Base-by-base conservation (phyloP, 2,113 vertebrate genomes). In the Catagonus wagneri region DNA sequence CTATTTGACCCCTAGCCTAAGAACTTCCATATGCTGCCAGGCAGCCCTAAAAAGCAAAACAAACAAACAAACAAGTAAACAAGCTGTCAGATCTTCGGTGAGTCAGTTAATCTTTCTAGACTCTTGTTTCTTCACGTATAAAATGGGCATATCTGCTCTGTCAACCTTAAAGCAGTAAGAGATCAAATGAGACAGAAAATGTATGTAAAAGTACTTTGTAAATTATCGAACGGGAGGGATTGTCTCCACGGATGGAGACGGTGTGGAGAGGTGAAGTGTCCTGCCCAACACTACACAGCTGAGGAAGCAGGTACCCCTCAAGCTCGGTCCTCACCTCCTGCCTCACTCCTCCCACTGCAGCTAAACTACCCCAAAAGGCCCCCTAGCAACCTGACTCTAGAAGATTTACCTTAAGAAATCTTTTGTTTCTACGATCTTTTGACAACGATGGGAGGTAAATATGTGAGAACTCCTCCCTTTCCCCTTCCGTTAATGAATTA, bases 401-500 rank as follows among this genome's bases (percentile, higher is more conserved):
- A 96, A 93, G 86, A 89, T 60, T 69, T 90, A 71, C 54, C 76
- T 88, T 80, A 75, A 83, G n/a, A 50, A 76, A 89, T 29, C 74
- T 94, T 95, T 69, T 83, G 66, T 78, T 93, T 95, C 80, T 81
- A 94, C 36, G 52, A 83, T 76, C 23, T 50, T 88, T 54, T 83
- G n/a, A 81, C 81, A 68, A 83, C 50, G 34, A 89, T n/a, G 52
- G 83, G 83, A 93, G 63, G 86, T 72, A 92, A 87, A 52, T 76
- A 86, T 39, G 65, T 89, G 74, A 95, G 74, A 94, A 95, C 90
- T 93, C 66, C 72, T 85, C 79, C 86, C 4, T 78, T 90, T 94
- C 39, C 65, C 56, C 44, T 92, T 84, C 90, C 74, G 52, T 95
- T 96, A 96, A 96, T 97, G 96, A 97, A 93, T 96, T 97, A 96